Evolutionary conservation across 2,113 vertebrate species (phyloP), one percentile per base, ranked within the genome.

Genomic region (Brachirus orientalis): DNA sequence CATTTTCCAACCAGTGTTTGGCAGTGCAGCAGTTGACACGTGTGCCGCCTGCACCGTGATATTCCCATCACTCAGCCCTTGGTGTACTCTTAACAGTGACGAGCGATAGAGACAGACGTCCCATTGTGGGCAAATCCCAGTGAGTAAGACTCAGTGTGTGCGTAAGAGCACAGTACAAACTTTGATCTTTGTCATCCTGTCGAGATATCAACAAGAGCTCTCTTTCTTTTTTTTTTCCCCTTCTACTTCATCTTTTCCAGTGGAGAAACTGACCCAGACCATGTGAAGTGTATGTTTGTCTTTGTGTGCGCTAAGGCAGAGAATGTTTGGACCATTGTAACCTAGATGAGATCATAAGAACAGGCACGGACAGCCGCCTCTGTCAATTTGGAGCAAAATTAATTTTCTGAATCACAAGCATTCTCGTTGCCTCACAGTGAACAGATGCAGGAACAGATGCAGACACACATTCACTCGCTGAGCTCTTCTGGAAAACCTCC

Each of bases 321-420:
- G 65, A 50, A 38, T 67, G 82, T 79, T 79, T 84, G 68, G 63
- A 69, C 44, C 58, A 43, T 74, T 76, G 61, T 69, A 64, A 82
- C 67, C 54, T 53, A 69, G 67, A 85, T 88, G 86, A 90, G 80
- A 71, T 91, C 85, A 88, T 84, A 57, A 51, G 73, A 74, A 14
- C 70, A 82, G 69, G 63, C 79, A 55, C 71, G 84, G 78, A 84
- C 77, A 79, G 75, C 67, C 47, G 58, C 69, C 78, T 61, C 64
- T 58, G 63, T 62, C 59, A 55, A 72, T 37, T 62, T 69, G 66
- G 57, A 86, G 59, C 67, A 64, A 63, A 85, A 78, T 82, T 61
- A 33, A 53, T 78, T 88, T 69, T 45, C 57, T 88, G 80, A 88
- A 84, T 88, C 85, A 88, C 79, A 57, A 67, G 63, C 11, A 10